Percentiles rank a stretch among this genome's conserved stretches.
These are phyloP conservation scores for Lochmaea crataegi DNA, from an alignment of 2,888 invertebrate genomes.

Conservation along the genomic window DNA sequence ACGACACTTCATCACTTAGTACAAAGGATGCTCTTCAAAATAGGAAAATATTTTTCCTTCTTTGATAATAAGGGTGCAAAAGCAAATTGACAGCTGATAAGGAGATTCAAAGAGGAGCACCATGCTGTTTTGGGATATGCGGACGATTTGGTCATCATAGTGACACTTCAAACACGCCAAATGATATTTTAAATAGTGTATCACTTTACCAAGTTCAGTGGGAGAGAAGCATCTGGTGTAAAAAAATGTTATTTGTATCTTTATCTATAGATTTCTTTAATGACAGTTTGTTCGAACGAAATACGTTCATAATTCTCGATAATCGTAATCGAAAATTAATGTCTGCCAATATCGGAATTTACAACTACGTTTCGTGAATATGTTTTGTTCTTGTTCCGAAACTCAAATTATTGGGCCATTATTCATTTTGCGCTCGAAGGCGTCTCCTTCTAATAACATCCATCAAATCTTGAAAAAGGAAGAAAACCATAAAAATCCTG, in stretches of 20 bases:
- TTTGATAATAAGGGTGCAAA: too few relatives aligned
- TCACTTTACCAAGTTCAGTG: too few relatives aligned
- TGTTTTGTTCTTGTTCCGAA: constrained; percentile 22
- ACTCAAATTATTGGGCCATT: constrained; percentile 30
- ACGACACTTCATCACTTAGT: too few relatives aligned
- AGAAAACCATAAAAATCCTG: constrained; percentile 39
- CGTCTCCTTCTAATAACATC: constrained; percentile 44
- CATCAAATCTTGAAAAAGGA: constrained; percentile 48
- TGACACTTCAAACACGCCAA: too few relatives aligned
- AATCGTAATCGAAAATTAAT: constrained; percentile 9
- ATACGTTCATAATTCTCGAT: not conserved
- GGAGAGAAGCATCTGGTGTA: too few relatives aligned
- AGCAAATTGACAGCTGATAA: too few relatives aligned
- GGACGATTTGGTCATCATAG: too few relatives aligned
- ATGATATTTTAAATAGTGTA: too few relatives aligned
- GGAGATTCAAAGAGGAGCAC: too few relatives aligned
- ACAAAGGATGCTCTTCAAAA: too few relatives aligned
- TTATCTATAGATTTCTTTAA: not conserved
- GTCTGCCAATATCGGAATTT: constrained; percentile 9
- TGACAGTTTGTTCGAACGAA: not conserved
- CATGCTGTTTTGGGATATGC: too few relatives aligned
- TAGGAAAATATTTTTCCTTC: too few relatives aligned
- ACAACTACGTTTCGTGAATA: constrained; percentile 14
- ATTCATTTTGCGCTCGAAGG: constrained; percentile 30
- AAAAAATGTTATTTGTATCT: not conserved